phyloP scores from a whole-genome alignment of 2,113 vertebrate genomes.

The Tachysurus fulvidraco region DNA sequence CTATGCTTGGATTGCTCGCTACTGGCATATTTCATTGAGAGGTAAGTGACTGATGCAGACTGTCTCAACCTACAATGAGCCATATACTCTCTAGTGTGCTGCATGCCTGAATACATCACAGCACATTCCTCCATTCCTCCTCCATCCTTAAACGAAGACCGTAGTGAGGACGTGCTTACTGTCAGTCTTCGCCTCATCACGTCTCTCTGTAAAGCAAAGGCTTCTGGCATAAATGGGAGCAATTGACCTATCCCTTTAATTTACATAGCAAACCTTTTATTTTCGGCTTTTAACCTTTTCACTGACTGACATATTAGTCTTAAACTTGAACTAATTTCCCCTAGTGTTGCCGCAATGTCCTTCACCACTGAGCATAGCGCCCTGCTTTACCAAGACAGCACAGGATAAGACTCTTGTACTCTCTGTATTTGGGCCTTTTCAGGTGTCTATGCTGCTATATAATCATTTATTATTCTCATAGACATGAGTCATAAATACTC shows the following conservation, averaged over 20 bases:
- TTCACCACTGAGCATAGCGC: not conserved
- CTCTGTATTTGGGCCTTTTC: not conserved
- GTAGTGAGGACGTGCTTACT: not conserved
- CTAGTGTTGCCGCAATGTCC: not conserved
- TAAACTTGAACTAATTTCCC: not conserved
- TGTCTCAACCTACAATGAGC: not conserved
- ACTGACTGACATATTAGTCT: not conserved
- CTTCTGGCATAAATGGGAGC: not conserved
- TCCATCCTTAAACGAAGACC: not conserved
- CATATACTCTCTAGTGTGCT: too few relatives aligned
- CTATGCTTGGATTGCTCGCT: not conserved
- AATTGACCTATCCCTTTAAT: not conserved
- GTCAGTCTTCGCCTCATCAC: too few relatives aligned
- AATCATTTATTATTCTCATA: not conserved
- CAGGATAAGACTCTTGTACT: not conserved
- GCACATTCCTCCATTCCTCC: not conserved
- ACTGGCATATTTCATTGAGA: not conserved
- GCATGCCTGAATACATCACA: not conserved
- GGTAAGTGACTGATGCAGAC: not conserved
- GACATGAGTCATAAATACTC: not conserved
- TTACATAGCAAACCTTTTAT: not conserved
- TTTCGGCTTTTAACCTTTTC: not conserved
- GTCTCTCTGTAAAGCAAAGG: not conserved
- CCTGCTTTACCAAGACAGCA: not conserved
- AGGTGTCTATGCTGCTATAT: not conserved